Conservation (phyloP, 2,797 vertebrate genomes). For the Ctenochaetus hawaiiensis region DNA sequence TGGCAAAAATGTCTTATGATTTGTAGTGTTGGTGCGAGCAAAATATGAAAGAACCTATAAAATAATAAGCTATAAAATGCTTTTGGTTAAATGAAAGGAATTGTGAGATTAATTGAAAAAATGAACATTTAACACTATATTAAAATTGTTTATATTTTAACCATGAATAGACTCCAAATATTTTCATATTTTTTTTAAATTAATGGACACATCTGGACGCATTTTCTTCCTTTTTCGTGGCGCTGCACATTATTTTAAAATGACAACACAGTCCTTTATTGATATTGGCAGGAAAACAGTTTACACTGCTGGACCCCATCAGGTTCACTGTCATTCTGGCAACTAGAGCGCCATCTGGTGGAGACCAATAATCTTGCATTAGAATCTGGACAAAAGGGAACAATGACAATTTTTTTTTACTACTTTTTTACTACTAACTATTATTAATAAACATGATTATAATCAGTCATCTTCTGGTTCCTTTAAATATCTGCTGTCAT, state of each 20-base stretch:
- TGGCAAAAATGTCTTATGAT: neutral
- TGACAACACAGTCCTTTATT: neutral
- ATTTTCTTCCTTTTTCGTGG: neutral
- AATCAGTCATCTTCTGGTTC: too few relatives aligned
- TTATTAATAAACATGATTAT: too few relatives aligned
- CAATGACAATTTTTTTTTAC: neutral
- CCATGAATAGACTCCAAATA: neutral
- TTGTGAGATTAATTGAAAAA: neutral
- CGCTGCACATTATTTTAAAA: neutral
- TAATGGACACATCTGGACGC: neutral
- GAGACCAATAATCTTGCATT: slow-evolving; percentile 4
- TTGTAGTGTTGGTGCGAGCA: too few relatives aligned
- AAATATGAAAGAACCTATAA: too few relatives aligned
- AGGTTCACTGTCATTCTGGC: neutral
- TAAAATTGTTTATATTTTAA: neutral
- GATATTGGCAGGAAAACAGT: neutral
- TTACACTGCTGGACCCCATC: neutral
- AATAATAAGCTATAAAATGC: neutral
- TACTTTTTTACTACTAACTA: too few relatives aligned
- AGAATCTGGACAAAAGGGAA: neutral
- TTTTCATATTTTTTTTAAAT: neutral
- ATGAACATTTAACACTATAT: neutral
- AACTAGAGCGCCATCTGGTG: slow-evolving; percentile 54
- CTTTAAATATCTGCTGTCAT: too few relatives aligned
- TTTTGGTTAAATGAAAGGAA: neutral